Conservation (phyloP, 2,888 invertebrate genomes). For the Drosophila planitibia region DNA sequence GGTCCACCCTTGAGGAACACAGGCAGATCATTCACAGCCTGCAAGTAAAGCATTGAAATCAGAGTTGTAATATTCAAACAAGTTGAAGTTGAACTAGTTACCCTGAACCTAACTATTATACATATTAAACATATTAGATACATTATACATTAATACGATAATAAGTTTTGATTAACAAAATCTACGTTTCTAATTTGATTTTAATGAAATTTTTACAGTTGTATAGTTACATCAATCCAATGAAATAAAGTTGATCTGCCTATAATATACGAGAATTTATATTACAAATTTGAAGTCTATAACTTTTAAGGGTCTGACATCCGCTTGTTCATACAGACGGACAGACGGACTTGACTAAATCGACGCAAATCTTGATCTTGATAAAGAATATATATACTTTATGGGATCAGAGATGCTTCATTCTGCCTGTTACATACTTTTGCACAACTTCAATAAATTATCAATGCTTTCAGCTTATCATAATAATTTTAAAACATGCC, state of each 20-base stretch:
- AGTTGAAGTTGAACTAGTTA: not conserved
- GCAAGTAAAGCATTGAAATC: slow-evolving; percentile 17
- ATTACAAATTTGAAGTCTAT: not conserved
- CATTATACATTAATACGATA: not conserved
- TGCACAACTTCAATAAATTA: not conserved
- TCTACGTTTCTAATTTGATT: too few relatives aligned
- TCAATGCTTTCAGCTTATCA: not conserved
- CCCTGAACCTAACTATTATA: not conserved
- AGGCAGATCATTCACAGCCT: slow-evolving; percentile 84
- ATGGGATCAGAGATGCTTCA: not conserved
- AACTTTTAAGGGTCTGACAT: not conserved
- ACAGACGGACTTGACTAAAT: not conserved
- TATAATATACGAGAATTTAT: not conserved
- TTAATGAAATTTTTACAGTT: too few relatives aligned
- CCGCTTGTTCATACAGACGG: not conserved
- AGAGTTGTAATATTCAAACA: not conserved
- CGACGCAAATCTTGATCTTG: not conserved
- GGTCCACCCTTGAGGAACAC: slow-evolving; percentile 85
- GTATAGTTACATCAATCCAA: not conserved
- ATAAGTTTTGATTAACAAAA: too few relatives aligned
- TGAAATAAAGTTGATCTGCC: not conserved
- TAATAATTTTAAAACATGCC: slow-evolving; percentile 49
- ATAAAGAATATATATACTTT: not conserved
- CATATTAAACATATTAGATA: not conserved
- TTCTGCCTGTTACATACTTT: not conserved